Evolutionary conservation across 1,140 invertebrate genomes (phyloP), one percentile per base, ranked within the genome.

Genomic region (Berghia stephanieae): DNA sequence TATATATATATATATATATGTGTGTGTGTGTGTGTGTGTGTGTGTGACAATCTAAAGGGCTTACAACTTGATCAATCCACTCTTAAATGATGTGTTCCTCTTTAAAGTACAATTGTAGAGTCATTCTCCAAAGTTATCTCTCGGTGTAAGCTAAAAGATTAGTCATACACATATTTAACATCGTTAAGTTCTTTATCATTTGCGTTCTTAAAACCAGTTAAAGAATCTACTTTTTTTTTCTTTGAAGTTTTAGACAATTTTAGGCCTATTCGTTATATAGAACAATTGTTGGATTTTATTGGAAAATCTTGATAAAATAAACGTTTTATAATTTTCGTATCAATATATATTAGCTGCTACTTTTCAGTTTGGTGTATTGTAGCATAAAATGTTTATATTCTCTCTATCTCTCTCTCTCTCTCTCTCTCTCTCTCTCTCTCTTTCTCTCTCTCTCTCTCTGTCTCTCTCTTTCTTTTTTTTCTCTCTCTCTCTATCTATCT

Each of bases 371-470:
- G n/a, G 27, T 38, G 38, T 13, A 66, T 13, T 5, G 40, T n/a
- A 69, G 43, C 0, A 21, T 55, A 27, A 34, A n/a, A n/a, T 52
- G 38, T 3, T 27, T 27, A 49, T 1, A 34, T 38, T 46, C 24
- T 49, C 42, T 27, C 3, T 43, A 21, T 21, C 38, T 4, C 5
- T 4, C 38, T 68, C 66, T 68, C 66, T 68, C 66, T 68, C 66
- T 71, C 40, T 71, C 42, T 71, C 42, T 71, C 69, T 71, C n/a
- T 71, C 42, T 71, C 42, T 71, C 69, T 71, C 42, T 71, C 69
- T 71, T 31, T 57, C 55, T 57, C 55, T n/a, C n/a, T n/a, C n/a
- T n/a, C n/a, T n/a, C n/a, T n/a, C n/a, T n/a, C n/a, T n/a, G n/a
- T n/a, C n/a, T n/a, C n/a, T n/a, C n/a, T n/a, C n/a, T n/a, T n/a